Evolutionary conservation across 2,797 vertebrate species (phyloP).

Genomic region (Emydoidea blandingii): DNA sequence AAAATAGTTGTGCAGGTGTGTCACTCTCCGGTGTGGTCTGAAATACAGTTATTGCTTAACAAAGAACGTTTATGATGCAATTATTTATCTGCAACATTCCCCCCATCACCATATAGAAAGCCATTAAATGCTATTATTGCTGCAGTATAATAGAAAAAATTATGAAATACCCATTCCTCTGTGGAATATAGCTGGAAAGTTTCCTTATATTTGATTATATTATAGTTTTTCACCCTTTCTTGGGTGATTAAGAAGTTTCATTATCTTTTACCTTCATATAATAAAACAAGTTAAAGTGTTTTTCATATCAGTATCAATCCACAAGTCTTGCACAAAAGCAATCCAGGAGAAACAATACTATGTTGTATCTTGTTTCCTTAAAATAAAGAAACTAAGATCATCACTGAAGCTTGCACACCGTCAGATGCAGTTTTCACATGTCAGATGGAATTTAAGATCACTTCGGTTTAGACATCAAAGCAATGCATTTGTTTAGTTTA

Average conservation of each 20-base stretch:
- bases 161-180: background rate
- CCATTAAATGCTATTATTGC: background rate
- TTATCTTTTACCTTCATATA: background rate
- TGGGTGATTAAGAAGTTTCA: background rate
- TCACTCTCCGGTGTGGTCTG: background rate
- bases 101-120: background rate
- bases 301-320: background rate
- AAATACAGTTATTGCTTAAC: background rate
- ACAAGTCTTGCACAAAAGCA: background rate
- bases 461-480: background rate
- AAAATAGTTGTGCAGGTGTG: background rate
- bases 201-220: background rate
- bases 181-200: background rate
- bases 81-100: background rate
- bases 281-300: background rate
- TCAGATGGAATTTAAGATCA: background rate
- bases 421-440: background rate
- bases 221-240: background rate
- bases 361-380: background rate
- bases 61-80: background rate
- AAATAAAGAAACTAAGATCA: background rate
- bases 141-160: background rate
- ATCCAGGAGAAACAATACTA: background rate
- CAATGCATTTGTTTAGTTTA: background rate
- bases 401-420: background rate